Base-by-base conservation (phyloP, 2,113 vertebrate genomes). In the Thalassoma bifasciatum region DNA sequence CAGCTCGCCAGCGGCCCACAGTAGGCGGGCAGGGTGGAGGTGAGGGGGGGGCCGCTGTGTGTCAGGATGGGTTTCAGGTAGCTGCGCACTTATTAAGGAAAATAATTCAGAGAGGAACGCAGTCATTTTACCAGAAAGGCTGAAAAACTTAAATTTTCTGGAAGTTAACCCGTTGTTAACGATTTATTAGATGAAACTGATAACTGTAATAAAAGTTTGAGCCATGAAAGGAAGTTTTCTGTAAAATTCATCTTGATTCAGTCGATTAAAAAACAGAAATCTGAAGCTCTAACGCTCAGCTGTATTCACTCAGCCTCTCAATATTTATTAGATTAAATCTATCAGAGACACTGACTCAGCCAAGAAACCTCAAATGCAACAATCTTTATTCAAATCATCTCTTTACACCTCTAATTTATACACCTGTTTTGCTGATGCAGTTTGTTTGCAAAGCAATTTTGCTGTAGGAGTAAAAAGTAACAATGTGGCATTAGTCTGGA, bases 21-120 rank as follows among this genome's bases (percentile, higher is more conserved):
- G 95, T 95, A 99, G 69, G 93, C 90, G 11, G 98, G 98, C 13
- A 99, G 93, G 0, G 98, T 99, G 84, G 96, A 94, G 52, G 96
- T 97, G 83, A 99, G 86, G 0, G 97, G 97, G 1, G 98, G 98
- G 1, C 98, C 98, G 19, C 96, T 99, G 89, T 99, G 98, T 1
- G 98, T 99, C 86, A 99, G 95, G 77, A 97, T 97, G 73, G 98
- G 98, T 87, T 99, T 99, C 80, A 99, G 92, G 81, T 99, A 99
- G 88, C 97, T 99, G 89, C 54, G 4, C 3, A 40, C 42, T 61
- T 14, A 40, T 96, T 95, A 97, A 98, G 96, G 94, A 94, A 87
- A 74, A 82, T 19, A 7, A 40, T 1, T 7, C 8, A 16, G 50
- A 60, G 8, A 66, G 17, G 19, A n/a, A 2, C 22, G 5, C 9